Evolutionary conservation across 1,140 invertebrate species (phyloP).

Genomic region (Camponotus pennsylvanicus): DNA sequence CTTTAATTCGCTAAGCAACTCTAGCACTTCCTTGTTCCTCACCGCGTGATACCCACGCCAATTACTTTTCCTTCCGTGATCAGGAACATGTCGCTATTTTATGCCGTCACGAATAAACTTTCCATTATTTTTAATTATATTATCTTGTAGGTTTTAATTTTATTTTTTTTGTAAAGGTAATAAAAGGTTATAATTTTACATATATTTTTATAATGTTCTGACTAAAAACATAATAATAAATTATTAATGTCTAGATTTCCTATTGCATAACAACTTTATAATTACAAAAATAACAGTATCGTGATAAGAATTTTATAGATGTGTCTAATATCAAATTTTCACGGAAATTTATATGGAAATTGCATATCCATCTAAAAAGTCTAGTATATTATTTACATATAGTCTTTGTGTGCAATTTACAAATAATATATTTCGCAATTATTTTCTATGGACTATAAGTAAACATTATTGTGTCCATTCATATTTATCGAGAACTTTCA

Average conservation of each 20-base stretch:
- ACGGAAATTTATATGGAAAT: background rate
- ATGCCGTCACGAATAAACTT: background rate
- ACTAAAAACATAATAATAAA: no score
- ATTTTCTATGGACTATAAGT: no score
- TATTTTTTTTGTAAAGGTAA: no score
- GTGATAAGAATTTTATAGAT: background rate
- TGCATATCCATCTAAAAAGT: background rate
- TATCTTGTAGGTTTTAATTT: background rate
- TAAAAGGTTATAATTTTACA: no score
- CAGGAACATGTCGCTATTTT: background rate
- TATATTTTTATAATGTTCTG: no score
- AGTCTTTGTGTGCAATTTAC: no score
- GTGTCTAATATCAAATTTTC: background rate
- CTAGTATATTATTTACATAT: no score
- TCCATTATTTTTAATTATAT: background rate
- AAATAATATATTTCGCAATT: no score
- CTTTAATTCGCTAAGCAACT: constrained; percentile 21
- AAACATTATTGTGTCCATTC: background rate
- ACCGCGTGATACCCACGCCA: background rate
- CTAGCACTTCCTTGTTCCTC: constrained; percentile 18
- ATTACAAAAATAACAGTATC: background rate
- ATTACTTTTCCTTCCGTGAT: constrained; percentile 24
- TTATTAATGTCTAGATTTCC: no score
- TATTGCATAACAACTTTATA: no score
- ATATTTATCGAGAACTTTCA: background rate